Base-by-base conservation (phyloP, 2,888 invertebrate genomes). In the Crossocerus cetratus region DNA sequence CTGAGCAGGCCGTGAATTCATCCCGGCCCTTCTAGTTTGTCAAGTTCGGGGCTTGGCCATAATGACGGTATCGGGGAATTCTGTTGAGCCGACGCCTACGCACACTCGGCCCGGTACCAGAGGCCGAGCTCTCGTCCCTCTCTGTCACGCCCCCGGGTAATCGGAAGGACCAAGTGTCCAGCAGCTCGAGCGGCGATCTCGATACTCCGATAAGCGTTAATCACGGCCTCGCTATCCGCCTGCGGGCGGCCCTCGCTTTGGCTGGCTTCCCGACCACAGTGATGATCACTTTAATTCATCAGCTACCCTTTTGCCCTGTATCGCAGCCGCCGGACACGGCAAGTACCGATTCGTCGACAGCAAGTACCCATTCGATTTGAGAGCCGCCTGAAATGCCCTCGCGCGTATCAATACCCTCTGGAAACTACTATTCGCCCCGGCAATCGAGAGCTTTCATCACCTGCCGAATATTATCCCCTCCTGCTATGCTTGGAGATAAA, bases 41-140 rank as follows among this genome's bases (percentile, higher is more conserved):
- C 58, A 61, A 65, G 53, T 11, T 11, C 43, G 58, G 20, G 60
- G 59, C 57, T 49, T 49, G 32, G 67, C 63, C 71, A 65, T 78
- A 75, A 78, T 77, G 72, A 78, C 74, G 54, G 58, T 71, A 72
- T 78, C 72, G 71, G 63, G 68, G 45, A 32, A 69, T 78, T 60
- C 69, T 56, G 65, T 75, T 69, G 44, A 67, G 72, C 69, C 43
- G 72, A 67, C 71, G 44, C 80, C 65, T 49, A 49, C 14, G 14
- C n/a, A 49, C 49, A 49, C 63, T 44, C 63, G 73, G n/a, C n/a
- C n/a, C 64, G 69, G 60, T 72, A 72, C 20, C 60, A 32, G 23
- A n/a, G n/a, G n/a, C 54, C 70, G 58, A 45, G 59, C 54, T 68
- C 54, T 68, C 65, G 68, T 66, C 53, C 32, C 8, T 32, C 32